Base-by-base conservation (phyloP, 2,113 vertebrate genomes). In the Ammospiza nelsoni region DNA sequence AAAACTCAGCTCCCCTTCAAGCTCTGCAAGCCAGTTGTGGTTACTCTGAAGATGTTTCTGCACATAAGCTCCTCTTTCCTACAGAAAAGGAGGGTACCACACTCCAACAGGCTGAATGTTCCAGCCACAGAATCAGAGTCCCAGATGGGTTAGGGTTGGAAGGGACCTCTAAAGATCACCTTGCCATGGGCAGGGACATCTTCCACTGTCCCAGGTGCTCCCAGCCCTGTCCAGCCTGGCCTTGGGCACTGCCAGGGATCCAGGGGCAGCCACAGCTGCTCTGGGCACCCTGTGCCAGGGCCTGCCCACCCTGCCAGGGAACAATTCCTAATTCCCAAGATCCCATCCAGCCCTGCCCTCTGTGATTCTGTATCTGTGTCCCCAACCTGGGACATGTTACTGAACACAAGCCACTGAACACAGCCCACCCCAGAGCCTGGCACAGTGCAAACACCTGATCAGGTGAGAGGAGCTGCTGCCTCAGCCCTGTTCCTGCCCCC, bases 401-500 rank as follows among this genome's bases (percentile, higher is more conserved):
- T 51, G 55, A 35, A n/a, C 5, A 3, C 24, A 52, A 18, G 59
- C 35, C 74, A 33, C 44, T 5, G 12, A 6, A 11, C 41, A 31
- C 4, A 9, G 5, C 39, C 66, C 6, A 11, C 8, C n/a, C 28
- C 51, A 57, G 4, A 4, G 46, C 9, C 37, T 49, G 17, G 67
- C 62, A n/a, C 16, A n/a, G 55, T 1, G 48, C 61, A 28, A 57
- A 63, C 25, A n/a, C 29, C 41, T 20, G 78, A 6, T 35, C 27
- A 15, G 3, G 6, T 17, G 49, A 52, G 28, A 72, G 73, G 19
- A 41, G 71, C n/a, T 0, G 9, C 43, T 43, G 9, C 61, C 65
- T 14, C 55, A 43, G 72, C 51, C 0, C 0, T 27, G 74, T 19
- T 29, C 52, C 59, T 46, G 54, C 6, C 29, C n/a, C 14, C 1